These are phyloP conservation scores for Neoarius graeffei DNA, from an alignment of 2,113 vertebrate species.

Conservation along the genomic window DNA sequence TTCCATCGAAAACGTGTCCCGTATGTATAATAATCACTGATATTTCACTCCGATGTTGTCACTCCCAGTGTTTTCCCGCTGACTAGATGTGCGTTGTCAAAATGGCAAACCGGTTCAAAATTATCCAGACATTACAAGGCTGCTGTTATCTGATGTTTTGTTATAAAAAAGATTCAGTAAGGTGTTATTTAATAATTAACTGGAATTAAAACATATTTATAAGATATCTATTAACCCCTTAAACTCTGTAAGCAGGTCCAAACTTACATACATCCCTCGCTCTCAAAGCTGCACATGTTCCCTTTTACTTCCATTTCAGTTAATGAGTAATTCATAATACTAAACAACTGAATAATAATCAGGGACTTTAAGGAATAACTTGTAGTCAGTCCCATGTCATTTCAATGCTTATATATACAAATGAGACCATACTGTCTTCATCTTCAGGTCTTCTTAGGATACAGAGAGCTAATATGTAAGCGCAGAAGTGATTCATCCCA, in stretches of 20 bases:
- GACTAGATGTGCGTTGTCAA: too few species aligned
- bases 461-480: not conserved
- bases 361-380: not conserved
- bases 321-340: not conserved
- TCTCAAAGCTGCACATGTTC: not conserved
- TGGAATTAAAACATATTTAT: not conserved
- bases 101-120: too few species aligned
- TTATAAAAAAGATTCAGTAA: not conserved
- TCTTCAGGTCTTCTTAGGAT: not conserved
- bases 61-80: too few species aligned
- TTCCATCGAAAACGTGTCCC: too few species aligned
- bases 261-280: not conserved
- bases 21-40: too few species aligned
- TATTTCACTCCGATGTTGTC: too few species aligned
- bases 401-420: not conserved
- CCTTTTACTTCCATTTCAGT: not conserved
- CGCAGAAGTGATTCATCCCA: not conserved
- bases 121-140: too few species aligned
- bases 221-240: not conserved
- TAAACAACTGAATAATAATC: not conserved
- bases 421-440: not conserved
- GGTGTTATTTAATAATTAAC: not conserved
- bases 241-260: not conserved
- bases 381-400: not conserved
- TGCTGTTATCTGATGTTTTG: too few species aligned